Evolutionary conservation across 2,888 invertebrate species (phyloP), one percentile per base, ranked within the genome.

Genomic region (Malachius bipustulatus): DNA sequence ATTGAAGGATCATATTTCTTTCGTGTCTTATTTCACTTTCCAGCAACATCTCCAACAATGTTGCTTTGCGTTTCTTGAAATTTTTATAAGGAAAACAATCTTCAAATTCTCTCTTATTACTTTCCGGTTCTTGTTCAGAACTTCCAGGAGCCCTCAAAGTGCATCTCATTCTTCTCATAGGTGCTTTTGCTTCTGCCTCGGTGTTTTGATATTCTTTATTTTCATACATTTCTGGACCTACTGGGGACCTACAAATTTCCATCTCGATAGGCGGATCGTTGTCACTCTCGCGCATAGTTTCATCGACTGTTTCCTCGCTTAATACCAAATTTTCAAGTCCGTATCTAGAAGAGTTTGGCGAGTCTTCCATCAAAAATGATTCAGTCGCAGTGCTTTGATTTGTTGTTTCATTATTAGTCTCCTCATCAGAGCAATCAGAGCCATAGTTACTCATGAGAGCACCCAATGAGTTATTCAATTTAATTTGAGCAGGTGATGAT

Each of bases 1-100:
- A 91, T 57, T 93, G 91, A 16, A 89, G 67, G 32, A 93, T 69
- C 30, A 83, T 67, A 62, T 91, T 93, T 34, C 91, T 69, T 62
- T 93, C 93, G 48, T 83, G 82, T 42, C 77, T 68, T 46, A 93
- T 85, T 57, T 90, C 85, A 37, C 71, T 69, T 32, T 73, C 73
- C 36, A 93, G 63, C 14, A 93, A 60, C 54, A 75, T 79, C 48
- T 79, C 74, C 33, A 84, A 61, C 44, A 83, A 63, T 9, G 78
- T 77, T 19, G 69, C 67, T 44, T 65, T 57, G 16, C 58, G 46
- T 43, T 49, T 55, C 43, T 43, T 48, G 43, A 56, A 55, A 32
- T 41, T 47, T 30, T 39, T 32, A 35, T 47, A 45, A 31, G 49
- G 45, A 38, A 50, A 49, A 30, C 42, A 37, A 35, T 43, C 42